Base-by-base conservation (phyloP, 2,113 vertebrate species). In the Lasiurus cinereus region DNA sequence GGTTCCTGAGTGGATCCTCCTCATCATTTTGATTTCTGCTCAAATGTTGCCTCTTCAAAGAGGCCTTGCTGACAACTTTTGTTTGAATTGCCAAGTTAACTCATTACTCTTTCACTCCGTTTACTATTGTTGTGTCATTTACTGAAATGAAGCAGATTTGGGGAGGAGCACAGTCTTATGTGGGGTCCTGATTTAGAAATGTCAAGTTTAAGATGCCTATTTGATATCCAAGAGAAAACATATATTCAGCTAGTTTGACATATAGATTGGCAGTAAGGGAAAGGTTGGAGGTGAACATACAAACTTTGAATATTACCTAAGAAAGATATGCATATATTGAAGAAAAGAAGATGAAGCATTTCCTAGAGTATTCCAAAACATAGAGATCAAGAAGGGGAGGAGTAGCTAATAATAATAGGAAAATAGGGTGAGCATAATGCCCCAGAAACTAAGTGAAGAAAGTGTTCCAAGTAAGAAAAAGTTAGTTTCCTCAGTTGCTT, bases 1-100 rank as follows among this genome's bases (percentile, higher is more conserved):
- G 50, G 7, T 6, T 86, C 59, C 54, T 84, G 31, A 78, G 72
- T 48, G 80, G 7, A 39, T 83, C 36, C 24, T 50, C 84, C 33
- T 88, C 52, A 43, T 84, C 6, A 67, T 84, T 92, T 77, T 91
- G 83, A 91, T 83, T 66, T 94, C 78, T 48, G 8, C 24, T 83
- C 67, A 92, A 43, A 39, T 66, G 11, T 46, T 33, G 50, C 77
- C 62, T 66, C 73, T 87, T 91, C 21, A 52, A 39, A 67, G 39
- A 73, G 36, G 31, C 1, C 19, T 78, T n/a, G 36, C 13, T 56
- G 48, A 50, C n/a, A 88, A 66, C 48, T 39, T 50, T 39, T 46
- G 10, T 84, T 79, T 73, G 31, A 31, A 76, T 43, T 36, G 29
- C 8, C 2, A 6, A 24, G 7, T 67, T 79, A 91, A 80, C 50